Evolutionary conservation across 2,888 invertebrate genomes (phyloP), one percentile per base, ranked within the genome.

Genomic region (Stenurella melanura): DNA sequence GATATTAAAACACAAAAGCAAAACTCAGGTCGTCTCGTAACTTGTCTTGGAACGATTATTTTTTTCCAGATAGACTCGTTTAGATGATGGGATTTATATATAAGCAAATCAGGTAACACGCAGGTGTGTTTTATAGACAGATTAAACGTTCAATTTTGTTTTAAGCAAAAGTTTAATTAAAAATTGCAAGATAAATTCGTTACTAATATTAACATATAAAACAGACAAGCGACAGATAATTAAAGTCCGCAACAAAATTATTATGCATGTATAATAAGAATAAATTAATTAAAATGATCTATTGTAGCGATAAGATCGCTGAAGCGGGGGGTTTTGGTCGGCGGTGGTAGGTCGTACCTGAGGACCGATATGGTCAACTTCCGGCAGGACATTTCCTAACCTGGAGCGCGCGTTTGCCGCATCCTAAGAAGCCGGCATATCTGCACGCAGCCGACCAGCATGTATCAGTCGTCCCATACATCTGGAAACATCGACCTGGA

Each of bases 381-480:
- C 83, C 83, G 82, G 82, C 81, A 83, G 82, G 82, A 82, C 79
- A 79, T 81, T 81, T 78, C 83, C 83, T 80, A 82, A 81, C 73
- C 77, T 78, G 82, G 83, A 80, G 76, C 75, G 77, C 76, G 80
- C 83, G 83, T 73, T 80, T 58, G 42, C 75, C 77, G 82, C 79
- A 83, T 83, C 80, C 76, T 80, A 78, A 82, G 79, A 58, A 72
- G 72, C 63, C 72, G 72, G 38, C 63, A 72, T 72, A 72, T 58
- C 72, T 72, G 63, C 72, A 72, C 72, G 72, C 72, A 61, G 26
- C 63, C 50, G 63, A 15, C 26, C 66, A 21, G 34, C 73, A 54
- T 73, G 73, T 73, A 56, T 26, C 63, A 54, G 54, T 30, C 56
- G 64, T 56, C 54, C 63, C 73, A 18, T 73, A 73, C 73, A 73